Percentiles rank a stretch among this genome's conserved stretches.
phyloP scores from a whole-genome alignment of 2,797 vertebrate species.

The Pseudomugil gertrudae region DNA sequence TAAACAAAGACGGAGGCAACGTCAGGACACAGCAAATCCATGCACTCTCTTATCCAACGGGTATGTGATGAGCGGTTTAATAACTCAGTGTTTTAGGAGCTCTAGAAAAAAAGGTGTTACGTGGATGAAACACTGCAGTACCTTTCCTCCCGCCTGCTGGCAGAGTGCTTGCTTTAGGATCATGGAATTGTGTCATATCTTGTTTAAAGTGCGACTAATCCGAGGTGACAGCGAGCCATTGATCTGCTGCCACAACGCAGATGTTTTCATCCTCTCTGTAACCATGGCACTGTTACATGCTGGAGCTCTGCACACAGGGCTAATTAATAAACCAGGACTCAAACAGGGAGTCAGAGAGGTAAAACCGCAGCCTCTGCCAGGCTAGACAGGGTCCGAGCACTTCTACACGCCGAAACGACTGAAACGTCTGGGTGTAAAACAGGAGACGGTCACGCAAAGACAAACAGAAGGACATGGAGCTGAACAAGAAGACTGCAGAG shows the following conservation, averaged over 20 bases:
- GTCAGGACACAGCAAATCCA: conserved; percentile 79
- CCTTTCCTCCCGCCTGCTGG: conserved; percentile 47
- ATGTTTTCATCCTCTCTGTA: conserved; percentile 78
- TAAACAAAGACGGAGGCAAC: conserved; percentile 83
- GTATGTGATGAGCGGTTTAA: conserved; percentile 34
- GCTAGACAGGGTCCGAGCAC: background rate
- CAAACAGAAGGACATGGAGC: conserved; percentile 31
- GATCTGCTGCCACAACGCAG: conserved; percentile 79
- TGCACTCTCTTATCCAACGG: conserved; percentile 63
- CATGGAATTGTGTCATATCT: conserved; percentile 82
- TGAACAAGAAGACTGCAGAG: conserved; percentile 43
- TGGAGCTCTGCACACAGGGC: conserved; percentile 65
- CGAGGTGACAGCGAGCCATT: conserved; percentile 76
- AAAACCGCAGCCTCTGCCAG: conserved; percentile 40
- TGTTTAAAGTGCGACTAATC: conserved; percentile 82
- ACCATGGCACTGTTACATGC: conserved; percentile 73
- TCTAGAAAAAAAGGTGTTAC: too few species aligned
- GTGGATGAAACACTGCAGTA: conserved; percentile 7
- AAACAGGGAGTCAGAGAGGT: conserved; percentile 17
- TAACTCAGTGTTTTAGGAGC: conserved; percentile 31
- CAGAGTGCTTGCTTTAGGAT: conserved; percentile 74
- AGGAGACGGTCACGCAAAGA: too few species aligned
- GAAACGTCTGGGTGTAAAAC: background rate
- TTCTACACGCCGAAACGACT: too few species aligned
- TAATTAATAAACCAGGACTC: conserved; percentile 66